Base-by-base conservation (phyloP, 2,797 vertebrate genomes). In the Gymnopithys bicolor region DNA sequence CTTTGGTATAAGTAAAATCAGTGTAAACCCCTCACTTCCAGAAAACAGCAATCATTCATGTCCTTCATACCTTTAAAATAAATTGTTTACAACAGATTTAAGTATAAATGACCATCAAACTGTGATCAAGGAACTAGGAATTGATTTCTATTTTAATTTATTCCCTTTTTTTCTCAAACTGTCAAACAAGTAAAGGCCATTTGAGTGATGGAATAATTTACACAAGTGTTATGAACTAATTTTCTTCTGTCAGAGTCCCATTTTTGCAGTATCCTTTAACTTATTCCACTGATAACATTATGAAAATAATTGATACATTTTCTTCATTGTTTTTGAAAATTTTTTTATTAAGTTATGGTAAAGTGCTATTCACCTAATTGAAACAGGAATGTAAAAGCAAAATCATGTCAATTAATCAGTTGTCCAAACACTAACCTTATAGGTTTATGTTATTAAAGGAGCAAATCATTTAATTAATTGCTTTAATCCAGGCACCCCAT, bases 81-180 rank as follows among this genome's bases (percentile, higher is more conserved):
- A 93, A 89, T 84, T 90, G 24, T 33, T 93, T 90, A 77, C 51
- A 84, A 73, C 22, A 90, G 9, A 43, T 90, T 84, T 89, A 60
- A 74, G 56, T 63, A 37, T 82, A 90, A 86, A 94, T 64, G 60
- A 87, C 70, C 67, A 74, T 85, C 37, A 90, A 90, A 94, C 45
- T 64, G 30, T 74, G 67, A 95, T 84, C 77, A 92, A 93, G 59
- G 37, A 88, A 10, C 32, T 73, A 74, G 63, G 78, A 90, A 95
- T 56, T 88, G 9, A 87, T 93, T 97, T 87, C 60, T 3, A 43
- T 90, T 95, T 93, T 93, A 93, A 94, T 92, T 89, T 94, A 84
- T 94, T 95, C 88, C 41, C 23, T 87, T 91, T 19, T 23, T 87
- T 90, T 94, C 55, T 87, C 78, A 87, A 89, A 63, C 45, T 68